Base-by-base conservation (phyloP, 2,888 invertebrate species). In the Chironomus tentans region DNA sequence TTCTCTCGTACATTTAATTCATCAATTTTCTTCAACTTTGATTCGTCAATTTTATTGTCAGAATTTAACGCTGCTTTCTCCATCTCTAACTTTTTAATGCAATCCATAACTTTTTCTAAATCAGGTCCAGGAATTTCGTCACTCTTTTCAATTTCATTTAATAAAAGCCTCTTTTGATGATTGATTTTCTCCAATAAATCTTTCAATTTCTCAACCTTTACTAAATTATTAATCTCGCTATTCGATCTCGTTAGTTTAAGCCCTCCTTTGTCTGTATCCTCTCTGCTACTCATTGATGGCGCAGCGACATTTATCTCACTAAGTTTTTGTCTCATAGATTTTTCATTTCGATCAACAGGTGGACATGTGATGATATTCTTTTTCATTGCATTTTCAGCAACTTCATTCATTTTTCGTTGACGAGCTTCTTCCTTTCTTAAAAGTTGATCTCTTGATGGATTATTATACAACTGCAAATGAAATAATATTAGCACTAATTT, bases 371-470 rank as follows among this genome's bases (percentile, higher is more conserved):
- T 82, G 12, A 83, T 80, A 1, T 81, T 80, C 3, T 83, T 82
- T 76, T 80, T 78, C 2, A 84, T 77, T 76, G 84, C 79, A 78
- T 84, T 84, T 78, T 87, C 86, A 77, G 87, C 83, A 0, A 84
- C 86, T 61, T 85, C 83, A 78, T 88, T 87, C 80, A 88, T 83
- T 77, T 84, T 84, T 71, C 83, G 82, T 78, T 88, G 87, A 65
- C 83, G 84, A 18, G 83, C 82, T 10, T 80, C 79, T 56, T 85
- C 83, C 28, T 81, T 79, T 78, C 86, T 85, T 18, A 82, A 82
- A 13, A 86, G 82, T 68, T 22, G 65, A 65, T 65, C 65, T 50
- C 47, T 10, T 12, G 65, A 12, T 2, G 24, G 2, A 28, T 62
- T 72, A 7, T 1, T 38, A 10, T 38, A 10, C 10, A 38, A 10